Conservation (phyloP, 2,113 vertebrate species). For the Cathartes aura region DNA sequence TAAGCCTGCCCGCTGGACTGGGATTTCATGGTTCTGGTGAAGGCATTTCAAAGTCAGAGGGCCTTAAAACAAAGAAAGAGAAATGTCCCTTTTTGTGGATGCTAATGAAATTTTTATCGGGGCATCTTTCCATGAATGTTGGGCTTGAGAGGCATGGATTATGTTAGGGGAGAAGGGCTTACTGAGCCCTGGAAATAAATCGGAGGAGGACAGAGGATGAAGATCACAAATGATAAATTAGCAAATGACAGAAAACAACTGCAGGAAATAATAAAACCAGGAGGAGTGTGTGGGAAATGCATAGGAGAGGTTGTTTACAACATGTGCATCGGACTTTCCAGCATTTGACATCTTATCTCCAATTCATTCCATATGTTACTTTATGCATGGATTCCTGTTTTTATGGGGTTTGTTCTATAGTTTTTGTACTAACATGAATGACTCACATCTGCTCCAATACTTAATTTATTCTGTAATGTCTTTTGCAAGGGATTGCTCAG, state of each 20-base stretch:
- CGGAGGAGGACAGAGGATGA: slow-evolving; percentile 47
- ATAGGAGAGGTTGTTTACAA: slow-evolving; percentile 40
- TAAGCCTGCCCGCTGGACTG: neutral
- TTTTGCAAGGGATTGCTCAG: slow-evolving; percentile 42
- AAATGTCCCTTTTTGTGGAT: neutral
- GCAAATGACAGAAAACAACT: slow-evolving; percentile 42
- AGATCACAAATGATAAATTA: slow-evolving; percentile 60
- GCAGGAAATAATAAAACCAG: slow-evolving; percentile 32
- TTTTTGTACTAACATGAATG: slow-evolving; percentile 70
- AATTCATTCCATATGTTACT: slow-evolving; percentile 71
- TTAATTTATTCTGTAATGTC: slow-evolving; percentile 69
- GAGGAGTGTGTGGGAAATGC: slow-evolving; percentile 39
- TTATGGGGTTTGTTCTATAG: slow-evolving; percentile 68
- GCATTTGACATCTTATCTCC: slow-evolving; percentile 64
- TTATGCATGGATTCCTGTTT: slow-evolving; percentile 64
- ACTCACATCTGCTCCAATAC: slow-evolving; percentile 76
- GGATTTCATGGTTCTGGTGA: neutral
- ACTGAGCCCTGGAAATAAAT: slow-evolving; percentile 43
- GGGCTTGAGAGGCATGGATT: slow-evolving; percentile 12
- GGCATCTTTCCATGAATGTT: slow-evolving; percentile 17
- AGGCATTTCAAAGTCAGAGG: neutral
- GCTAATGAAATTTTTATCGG: slow-evolving; percentile 56
- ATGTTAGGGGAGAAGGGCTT: slow-evolving; percentile 20
- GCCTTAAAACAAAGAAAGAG: slow-evolving; percentile 26
- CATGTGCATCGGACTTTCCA: slow-evolving; percentile 1